Percentiles rank a stretch among this genome's conserved stretches.
phyloP scores from a whole-genome alignment of 2,888 invertebrate species.

The Netelia melanura region DNA sequence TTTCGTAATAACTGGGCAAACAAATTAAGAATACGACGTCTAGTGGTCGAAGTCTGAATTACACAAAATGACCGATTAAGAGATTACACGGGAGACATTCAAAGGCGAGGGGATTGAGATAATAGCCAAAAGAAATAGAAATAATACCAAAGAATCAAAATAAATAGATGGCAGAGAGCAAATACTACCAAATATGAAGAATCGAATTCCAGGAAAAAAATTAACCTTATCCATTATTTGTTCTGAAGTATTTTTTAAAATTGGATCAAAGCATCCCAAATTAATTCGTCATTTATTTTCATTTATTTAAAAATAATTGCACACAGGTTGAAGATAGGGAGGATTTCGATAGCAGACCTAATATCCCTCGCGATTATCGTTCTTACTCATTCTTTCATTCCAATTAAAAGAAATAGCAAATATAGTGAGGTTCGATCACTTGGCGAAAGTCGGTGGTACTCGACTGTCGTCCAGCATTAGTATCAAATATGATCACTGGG shows the following conservation, averaged over 20 bases:
- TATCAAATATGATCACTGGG: constrained; percentile 38
- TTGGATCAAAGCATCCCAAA: no score
- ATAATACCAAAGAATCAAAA: no score
- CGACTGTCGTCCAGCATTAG: constrained; percentile 21
- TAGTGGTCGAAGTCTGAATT: not conserved
- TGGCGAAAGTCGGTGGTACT: constrained; percentile 10
- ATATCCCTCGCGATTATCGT: constrained; percentile 1
- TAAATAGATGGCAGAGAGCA: no score
- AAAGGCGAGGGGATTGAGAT: no score
- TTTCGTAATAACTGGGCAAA: constrained; percentile 27
- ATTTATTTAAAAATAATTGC: no score
- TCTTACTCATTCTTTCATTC: constrained; percentile 27
- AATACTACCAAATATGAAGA: no score
- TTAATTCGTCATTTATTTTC: no score
- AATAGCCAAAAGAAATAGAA: no score
- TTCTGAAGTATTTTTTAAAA: no score
- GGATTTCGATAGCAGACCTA: not conserved
- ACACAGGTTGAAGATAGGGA: not conserved
- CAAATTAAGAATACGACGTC: not conserved
- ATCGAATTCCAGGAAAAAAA: no score
- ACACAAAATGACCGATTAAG: constrained; percentile 15
- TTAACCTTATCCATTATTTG: no score
- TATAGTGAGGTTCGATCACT: constrained; percentile 24
- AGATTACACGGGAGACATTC: no score
- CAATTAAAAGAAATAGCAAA: constrained; percentile 38